Evolutionary conservation across 1,140 invertebrate genomes (phyloP).

Genomic region (Sarcophaga bullata): DNA sequence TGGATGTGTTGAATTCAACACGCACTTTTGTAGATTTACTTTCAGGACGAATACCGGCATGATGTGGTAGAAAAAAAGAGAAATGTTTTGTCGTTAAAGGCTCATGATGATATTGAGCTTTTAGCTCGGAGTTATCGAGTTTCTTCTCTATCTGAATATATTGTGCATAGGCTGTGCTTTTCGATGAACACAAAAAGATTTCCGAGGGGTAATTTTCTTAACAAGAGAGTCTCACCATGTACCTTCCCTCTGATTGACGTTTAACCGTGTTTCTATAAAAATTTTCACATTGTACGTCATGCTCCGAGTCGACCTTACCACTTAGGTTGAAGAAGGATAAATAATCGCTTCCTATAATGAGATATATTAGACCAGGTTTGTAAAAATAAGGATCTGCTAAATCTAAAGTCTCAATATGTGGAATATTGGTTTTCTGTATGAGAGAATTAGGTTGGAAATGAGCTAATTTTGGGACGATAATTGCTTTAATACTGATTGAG

Average conservation of each 20-base stretch:
- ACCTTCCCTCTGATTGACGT: too few relatives aligned
- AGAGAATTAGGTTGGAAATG: not conserved
- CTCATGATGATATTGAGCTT: too few relatives aligned
- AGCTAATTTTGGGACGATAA: not conserved
- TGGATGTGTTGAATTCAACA: constrained; percentile 13
- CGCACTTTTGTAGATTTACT: constrained; percentile 24
- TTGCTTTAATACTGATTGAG: not conserved
- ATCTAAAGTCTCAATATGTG: not conserved
- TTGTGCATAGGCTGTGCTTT: not conserved
- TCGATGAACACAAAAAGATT: too few relatives aligned
- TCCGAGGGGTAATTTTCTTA: too few relatives aligned
- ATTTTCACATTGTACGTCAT: not conserved
- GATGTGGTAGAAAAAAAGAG: constrained; percentile 29
- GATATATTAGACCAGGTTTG: not conserved
- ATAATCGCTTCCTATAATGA: constrained; percentile 10
- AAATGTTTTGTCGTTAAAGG: too few relatives aligned
- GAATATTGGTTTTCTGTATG: not conserved
- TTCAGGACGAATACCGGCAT: constrained; percentile 6
- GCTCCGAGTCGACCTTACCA: not conserved
- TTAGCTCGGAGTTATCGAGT: too few relatives aligned
- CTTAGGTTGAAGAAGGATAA: not conserved
- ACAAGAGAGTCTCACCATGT: too few relatives aligned
- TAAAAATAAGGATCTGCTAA: constrained; percentile 28
- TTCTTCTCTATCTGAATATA: too few relatives aligned
- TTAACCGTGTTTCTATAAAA: too few relatives aligned